Evolutionary conservation across 2,113 vertebrate species (phyloP).

Genomic region (Hippolais icterina): DNA sequence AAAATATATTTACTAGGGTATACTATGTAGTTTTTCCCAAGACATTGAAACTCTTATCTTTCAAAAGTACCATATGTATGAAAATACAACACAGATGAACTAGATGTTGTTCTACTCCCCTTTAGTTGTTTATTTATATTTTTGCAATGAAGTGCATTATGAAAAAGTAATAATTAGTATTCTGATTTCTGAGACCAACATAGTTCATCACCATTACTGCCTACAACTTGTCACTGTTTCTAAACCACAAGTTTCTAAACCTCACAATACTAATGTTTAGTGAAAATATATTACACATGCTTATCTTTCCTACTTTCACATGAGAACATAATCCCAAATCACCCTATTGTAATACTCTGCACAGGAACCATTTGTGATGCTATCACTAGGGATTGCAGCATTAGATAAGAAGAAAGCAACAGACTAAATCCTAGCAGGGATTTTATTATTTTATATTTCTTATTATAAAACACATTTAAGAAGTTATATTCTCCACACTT

Average conservation of each 20-base stretch:
- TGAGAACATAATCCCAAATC: constrained; percentile 20
- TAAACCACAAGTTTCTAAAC: neutral
- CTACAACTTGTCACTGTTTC: neutral
- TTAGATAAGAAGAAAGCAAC: constrained; percentile 12
- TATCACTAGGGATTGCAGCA: neutral
- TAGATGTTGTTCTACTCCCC: neutral
- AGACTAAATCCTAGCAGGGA: neutral
- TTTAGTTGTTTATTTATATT: neutral
- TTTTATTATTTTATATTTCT: neutral
- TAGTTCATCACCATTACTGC: neutral
- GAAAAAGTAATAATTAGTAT: neutral
- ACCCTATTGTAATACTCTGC: neutral
- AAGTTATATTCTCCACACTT: neutral
- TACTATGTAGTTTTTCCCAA: neutral
- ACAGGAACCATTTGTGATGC: neutral
- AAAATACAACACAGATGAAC: neutral
- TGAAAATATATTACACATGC: neutral
- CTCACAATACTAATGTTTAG: neutral
- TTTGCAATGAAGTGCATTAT: neutral
- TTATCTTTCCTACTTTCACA: neutral
- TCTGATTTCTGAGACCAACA: neutral
- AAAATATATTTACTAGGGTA: neutral
- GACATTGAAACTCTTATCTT: neutral
- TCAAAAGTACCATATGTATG: neutral
- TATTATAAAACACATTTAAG: neutral